phyloP scores from a whole-genome alignment of 2,888 invertebrate genomes.

The Andrena praecox region DNA sequence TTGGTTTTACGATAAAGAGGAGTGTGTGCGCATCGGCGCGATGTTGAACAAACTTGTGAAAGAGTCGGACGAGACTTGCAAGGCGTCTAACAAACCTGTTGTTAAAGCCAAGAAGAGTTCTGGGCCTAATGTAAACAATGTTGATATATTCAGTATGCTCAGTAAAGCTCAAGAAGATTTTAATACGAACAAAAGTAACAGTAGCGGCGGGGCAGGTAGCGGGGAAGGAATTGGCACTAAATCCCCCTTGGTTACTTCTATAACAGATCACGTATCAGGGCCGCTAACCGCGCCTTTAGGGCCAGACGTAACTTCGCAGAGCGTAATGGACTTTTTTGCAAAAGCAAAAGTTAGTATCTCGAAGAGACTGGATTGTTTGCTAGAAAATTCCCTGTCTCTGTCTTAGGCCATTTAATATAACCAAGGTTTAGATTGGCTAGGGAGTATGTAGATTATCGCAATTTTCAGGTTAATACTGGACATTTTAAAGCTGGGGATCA shows the following conservation, averaged over 20 bases:
- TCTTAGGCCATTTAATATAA: not conserved
- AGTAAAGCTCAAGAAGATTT: constrained; percentile 96
- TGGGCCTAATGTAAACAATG: constrained; percentile 80
- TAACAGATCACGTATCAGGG: constrained; percentile 73
- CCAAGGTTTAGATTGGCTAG: not conserved
- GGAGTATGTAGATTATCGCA: constrained; percentile 15
- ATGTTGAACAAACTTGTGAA: constrained; percentile 91
- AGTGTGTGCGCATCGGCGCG: constrained; percentile 93
- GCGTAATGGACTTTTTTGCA: constrained; percentile 95
- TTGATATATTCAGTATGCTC: constrained; percentile 94
- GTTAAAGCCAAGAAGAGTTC: constrained; percentile 77
- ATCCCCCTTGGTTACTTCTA: constrained; percentile 74
- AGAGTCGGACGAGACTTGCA: constrained; percentile 85
- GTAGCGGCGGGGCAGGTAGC: constrained; percentile 66
- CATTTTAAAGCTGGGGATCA: constrained; percentile 82
- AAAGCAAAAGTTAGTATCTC: constrained; percentile 86
- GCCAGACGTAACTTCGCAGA: constrained; percentile 91
- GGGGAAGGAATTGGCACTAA: constrained; percentile 70
- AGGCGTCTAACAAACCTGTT: constrained; percentile 77
- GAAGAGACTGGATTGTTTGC: not conserved
- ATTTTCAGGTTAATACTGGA: constrained; percentile 79
- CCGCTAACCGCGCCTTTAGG: constrained; percentile 86
- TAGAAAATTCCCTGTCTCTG: too few relatives aligned
- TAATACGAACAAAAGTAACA: constrained; percentile 87
- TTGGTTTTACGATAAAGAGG: constrained; percentile 97